A percentile compares a stretch with the other conserved stretches of the same genome.
Evolutionary conservation across 1,140 invertebrate species (phyloP).

Genomic region (Neodiprion virginianus): DNA sequence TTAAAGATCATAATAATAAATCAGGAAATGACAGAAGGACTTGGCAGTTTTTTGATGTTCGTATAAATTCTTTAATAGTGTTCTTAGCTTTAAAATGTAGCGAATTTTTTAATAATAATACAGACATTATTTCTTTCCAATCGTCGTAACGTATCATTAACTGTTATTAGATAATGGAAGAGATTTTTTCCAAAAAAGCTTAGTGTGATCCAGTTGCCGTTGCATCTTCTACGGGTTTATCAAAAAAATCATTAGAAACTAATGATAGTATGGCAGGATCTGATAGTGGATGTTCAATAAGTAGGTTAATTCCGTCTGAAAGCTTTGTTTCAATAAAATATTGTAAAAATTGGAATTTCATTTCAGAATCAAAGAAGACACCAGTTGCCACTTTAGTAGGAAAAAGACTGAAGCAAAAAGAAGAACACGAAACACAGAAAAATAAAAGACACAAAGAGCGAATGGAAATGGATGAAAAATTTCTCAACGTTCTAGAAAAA

Average conservation of each 20-base stretch:
- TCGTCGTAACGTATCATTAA: neutral
- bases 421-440: constrained; percentile 16
- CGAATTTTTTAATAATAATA: no score
- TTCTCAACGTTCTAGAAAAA: constrained; percentile 19
- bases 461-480: constrained; percentile 18
- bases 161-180: constrained; percentile 23
- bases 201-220: constrained; percentile 23
- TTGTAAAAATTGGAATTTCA: constrained; percentile 6
- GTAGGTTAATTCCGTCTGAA: neutral
- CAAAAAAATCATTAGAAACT: neutral
- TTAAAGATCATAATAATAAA: constrained; percentile 24
- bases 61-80: constrained; percentile 5
- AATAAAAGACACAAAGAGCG: constrained; percentile 11
- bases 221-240: constrained; percentile 19
- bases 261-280: constrained; percentile 4
- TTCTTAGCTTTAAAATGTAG: no score
- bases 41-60: constrained; percentile 16
- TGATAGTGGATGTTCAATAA: constrained; percentile 14
- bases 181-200: constrained; percentile 22
- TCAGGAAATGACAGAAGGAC: constrained; percentile 22
- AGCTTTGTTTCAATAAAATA: neutral
- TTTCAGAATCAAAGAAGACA: neutral
- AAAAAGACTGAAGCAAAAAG: constrained; percentile 13
- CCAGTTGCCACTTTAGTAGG: neutral
- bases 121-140: no score